Evolutionary conservation across 2,888 invertebrate genomes (phyloP), one percentile per base, ranked within the genome.

Genomic region (Polyommatus iphigenia): DNA sequence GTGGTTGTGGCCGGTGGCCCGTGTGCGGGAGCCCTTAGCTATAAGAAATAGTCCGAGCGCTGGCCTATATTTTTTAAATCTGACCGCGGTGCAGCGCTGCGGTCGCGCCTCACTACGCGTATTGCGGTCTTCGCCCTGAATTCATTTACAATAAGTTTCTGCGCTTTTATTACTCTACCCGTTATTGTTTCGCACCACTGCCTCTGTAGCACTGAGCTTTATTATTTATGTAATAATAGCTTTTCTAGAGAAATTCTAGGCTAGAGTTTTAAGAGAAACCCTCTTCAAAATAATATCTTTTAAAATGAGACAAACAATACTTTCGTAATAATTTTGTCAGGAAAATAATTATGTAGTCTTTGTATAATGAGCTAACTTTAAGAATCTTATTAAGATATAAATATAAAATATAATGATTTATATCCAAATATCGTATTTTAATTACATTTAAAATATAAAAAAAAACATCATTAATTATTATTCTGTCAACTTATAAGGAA

Each of bases 91-190:
- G 77, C n/a, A 36, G 57, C 59, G n/a, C 46, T 8, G 71, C 3
- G 57, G 41, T 73, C 77, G 57, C 77, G 77, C 72, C 57, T 77
- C 57, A 77, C 72, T 73, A 72, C 77, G n/a, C n/a, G n/a, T n/a
- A n/a, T n/a, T n/a, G n/a, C 57, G 77, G 77, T 77, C 77, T 77
- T 57, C 72, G 77, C 71, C 77, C 77, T 77, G 77, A 77, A 77
- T 77, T 59, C 41, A 72, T 72, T 59, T 73, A 73, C 71, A 77
- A 77, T 77, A 57, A 59, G 73, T 71, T 73, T 57, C 24, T 59
- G 54, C 41, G 41, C 50, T 41, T 73, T 77, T 77, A 57, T 77
- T 59, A 36, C 29, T 20, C 15, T 13, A n/a, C 50, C 77, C 77
- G 77, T 73, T 77, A 77, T 73, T 59, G 72, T 67, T 72, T 41